These are phyloP conservation scores for Pseudomyrmex sp. DNA, from an alignment of 1,140 invertebrate genomes.

Conservation along the genomic window DNA sequence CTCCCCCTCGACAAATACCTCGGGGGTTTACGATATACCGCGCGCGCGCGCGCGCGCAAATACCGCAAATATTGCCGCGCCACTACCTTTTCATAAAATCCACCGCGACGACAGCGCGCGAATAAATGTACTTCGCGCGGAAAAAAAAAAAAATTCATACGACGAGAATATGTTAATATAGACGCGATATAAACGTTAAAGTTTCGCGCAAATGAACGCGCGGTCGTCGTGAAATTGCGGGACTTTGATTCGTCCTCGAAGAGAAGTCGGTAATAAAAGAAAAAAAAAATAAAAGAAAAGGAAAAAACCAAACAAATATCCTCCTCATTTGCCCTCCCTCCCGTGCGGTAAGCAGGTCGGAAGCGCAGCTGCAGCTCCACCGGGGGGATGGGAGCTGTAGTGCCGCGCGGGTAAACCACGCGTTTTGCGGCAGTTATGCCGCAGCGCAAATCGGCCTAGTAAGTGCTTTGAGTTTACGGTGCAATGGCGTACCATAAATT, in stretches of 20 bases:
- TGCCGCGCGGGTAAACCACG: constrained; percentile 2
- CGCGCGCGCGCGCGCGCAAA: constrained; percentile 31
- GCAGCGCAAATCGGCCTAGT: constrained; percentile 30
- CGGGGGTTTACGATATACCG: constrained; percentile 51
- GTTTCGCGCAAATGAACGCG: not conserved
- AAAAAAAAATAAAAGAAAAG: not conserved
- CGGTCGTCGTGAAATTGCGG: not conserved
- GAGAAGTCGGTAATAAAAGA: constrained; percentile 14
- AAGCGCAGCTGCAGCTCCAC: not conserved
- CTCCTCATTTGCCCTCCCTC: not conserved
- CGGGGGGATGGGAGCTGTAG: not conserved
- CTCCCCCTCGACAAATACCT: constrained; percentile 46
- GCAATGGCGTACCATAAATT: constrained; percentile 26
- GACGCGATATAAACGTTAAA: not conserved
- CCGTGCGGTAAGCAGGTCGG: not conserved
- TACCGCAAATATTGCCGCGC: constrained; percentile 69
- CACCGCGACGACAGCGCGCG: constrained; percentile 12
- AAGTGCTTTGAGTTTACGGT: constrained; percentile 44
- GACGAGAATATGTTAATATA: not conserved
- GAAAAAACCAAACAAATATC: no score
- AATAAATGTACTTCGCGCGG: not conserved
- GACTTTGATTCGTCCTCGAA: not conserved
- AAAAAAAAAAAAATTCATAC: no score
- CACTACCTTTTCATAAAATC: constrained; percentile 65
- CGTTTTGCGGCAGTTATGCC: constrained; percentile 28